Evolutionary conservation across 2,797 vertebrate genomes (phyloP), one percentile per base, ranked within the genome.

Genomic region (Acrossocheilus wenchowensis): DNA sequence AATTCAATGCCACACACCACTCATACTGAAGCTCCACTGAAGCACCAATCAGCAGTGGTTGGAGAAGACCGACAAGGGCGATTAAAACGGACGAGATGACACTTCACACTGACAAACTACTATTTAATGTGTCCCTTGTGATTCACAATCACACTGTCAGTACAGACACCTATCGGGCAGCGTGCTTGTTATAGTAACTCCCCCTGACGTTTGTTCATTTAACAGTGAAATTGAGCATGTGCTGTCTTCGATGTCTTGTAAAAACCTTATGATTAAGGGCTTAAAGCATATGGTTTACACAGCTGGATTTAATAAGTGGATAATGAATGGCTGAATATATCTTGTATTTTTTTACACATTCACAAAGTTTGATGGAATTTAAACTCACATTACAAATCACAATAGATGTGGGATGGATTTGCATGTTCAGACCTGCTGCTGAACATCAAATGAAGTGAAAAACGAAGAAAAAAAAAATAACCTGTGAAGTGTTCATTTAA

Each of bases 111-210:
- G 81, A 84, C 77, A 75, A 86, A 90, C 79, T 52, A 81, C 86
- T 73, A 54, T 88, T 88, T 90, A 89, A 86, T 83, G 84, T 81
- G 77, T 84, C 83, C 83, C 64, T 72, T 86, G 86, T 86, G 83
- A 87, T 88, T 83, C 64, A 81, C 79, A 50, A 80, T 77, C 68
- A 77, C 73, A 54, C 45, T 52, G 81, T 74, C 81, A 79, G 7
- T 17, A 48, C 30, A 80, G 64, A 80, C 78, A 87, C 48, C 75
- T 83, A 60, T 75, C 60, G 73, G 52, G 62, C 21, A 75, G 77
- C 52, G 48, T 15, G 17, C 41, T 86, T 73, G 80, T 64, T 77
- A 45, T 43, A 78, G 82, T 73, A 54, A 79, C 50, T 79, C 39
- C 26, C 78, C 80, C 34, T 78, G 54, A 82, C 30, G 34, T 45